Evolutionary conservation across 2,113 vertebrate species (phyloP), one percentile per base, ranked within the genome.

Genomic region (Heterochromis multidens): DNA sequence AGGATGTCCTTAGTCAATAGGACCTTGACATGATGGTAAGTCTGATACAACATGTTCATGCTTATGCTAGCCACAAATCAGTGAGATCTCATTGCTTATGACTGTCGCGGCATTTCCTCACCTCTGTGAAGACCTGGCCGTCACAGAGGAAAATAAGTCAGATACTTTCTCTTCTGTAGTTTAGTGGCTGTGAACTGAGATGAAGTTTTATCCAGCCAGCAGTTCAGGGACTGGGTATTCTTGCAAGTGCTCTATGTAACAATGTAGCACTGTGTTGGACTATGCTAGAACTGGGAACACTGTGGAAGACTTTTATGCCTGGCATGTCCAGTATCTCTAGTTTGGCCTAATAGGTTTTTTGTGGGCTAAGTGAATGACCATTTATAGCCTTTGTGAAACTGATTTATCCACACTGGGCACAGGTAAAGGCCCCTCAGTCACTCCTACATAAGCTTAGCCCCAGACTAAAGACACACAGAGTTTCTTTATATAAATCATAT

Each of bases 71-170:
- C 86, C 91, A 87, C 91, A 89, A 90, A 93, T 94, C 92, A 81
- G 90, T 4, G 9, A 16, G 33, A 94, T 94, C 93, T 91, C 6
- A 81, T 6, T 54, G 17, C 25, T 70, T 89, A 93, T 94, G 92
- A 94, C 88, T 94, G 88, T 90, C 3, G 6, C 13, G 87, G 82
- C 76, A 91, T 94, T 94, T 94, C 91, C 91, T 93, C 61, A 78
- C 6, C 77, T 87, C 84, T 72, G 56, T 46, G 59, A 65, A 80
- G 56, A 67, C 23, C 58, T 84, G 81, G 59, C 74, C 9, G 23
- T 82, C 43, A 40, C 12, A 70, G 16, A 87, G 81, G 83, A 88
- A 91, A 90, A 67, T 27, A 13, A 63, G 13, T 70, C 19, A 40
- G 2, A 79, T n/a, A 12, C 7, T 59, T 79, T 31, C 10, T 76